phyloP scores from a whole-genome alignment of 2,113 vertebrate species.

The Menidia beryllina region DNA sequence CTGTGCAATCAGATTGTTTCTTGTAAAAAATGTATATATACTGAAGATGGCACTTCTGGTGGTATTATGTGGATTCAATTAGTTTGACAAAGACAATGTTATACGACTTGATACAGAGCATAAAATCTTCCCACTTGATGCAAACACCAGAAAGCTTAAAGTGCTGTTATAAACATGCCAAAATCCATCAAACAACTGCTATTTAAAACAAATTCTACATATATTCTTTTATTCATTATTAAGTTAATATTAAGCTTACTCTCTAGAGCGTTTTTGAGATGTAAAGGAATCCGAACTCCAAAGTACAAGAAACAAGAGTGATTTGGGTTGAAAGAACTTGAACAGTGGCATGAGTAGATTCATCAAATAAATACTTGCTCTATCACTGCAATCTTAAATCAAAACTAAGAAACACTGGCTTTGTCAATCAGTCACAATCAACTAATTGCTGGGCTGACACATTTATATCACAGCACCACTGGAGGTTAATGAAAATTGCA shows the following conservation, averaged over 20 bases:
- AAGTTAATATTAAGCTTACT: too few species aligned
- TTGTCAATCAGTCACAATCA: slow-evolving; percentile 80
- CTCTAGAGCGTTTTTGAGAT: neutral
- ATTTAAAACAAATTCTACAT: too few species aligned
- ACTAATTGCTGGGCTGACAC: slow-evolving; percentile 77
- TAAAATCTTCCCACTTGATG: too few species aligned
- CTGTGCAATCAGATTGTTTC: slow-evolving; percentile 22
- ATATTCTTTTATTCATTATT: too few species aligned
- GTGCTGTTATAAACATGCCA: too few species aligned
- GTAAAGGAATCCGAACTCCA: neutral
- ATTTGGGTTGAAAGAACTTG: neutral
- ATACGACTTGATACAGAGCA: too few species aligned
- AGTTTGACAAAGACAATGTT: too few species aligned
- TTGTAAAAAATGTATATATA: slow-evolving; percentile 21
- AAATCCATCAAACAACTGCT: too few species aligned
- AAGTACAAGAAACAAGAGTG: neutral
- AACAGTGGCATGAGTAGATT: neutral
- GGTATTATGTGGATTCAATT: too few species aligned
- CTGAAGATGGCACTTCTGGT: neutral
- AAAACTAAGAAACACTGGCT: slow-evolving; percentile 37
- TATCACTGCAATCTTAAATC: slow-evolving; percentile 25
- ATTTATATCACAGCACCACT: slow-evolving; percentile 72
- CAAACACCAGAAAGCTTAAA: too few species aligned
- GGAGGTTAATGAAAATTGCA: slow-evolving; percentile 83
- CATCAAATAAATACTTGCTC: slow-evolving; percentile 12